Base-by-base conservation (phyloP, 2,113 vertebrate genomes). In the Sebastes fasciatus region DNA sequence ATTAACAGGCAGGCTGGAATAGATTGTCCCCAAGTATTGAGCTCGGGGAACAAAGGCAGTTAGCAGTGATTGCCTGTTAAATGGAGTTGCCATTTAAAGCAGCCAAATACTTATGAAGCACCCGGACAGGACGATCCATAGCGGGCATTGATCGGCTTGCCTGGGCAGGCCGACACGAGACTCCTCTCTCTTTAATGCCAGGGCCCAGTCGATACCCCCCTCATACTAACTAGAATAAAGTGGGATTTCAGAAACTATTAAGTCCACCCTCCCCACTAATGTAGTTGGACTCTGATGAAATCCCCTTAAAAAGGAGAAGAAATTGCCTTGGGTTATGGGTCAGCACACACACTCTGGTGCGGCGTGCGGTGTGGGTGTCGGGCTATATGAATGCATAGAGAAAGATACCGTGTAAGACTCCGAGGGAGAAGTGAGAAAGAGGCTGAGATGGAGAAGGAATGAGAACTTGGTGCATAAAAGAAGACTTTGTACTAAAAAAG, bases 41-140 rank as follows among this genome's bases (percentile, higher is more conserved):
- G 89, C 86, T 83, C 58, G 16, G 88, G 90, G 90, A 93, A 94
- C 93, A 95, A 94, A 96, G 92, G 94, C 94, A 94, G 92, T 96
- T 95, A 94, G 91, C 92, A 90, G 94, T 95, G 94, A 96, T 96
- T 95, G 95, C 93, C 93, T 95, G 93, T 95, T 95, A 95, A 96
- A 96, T 95, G 93, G 92, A 96, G 94, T 93, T 95, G 93, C 93
- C 94, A 95, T 95, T 96, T 96, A 94, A 94, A 93, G 91, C 95
- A 95, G 93, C 93, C 94, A 92, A 95, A 95, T 94, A 90, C 95
- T 96, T 94, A 94, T 94, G 95, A 96, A 94, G 92, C 93, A 90
- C 87, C 91, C 82, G 92, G 94, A 96, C 93, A 96, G 95, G 90
- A 93, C 93, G 93, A 95, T 96, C 95, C 89, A 96, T 96, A 94